Evolutionary conservation across 2,888 invertebrate genomes (phyloP).

Genomic region (Dermolepida albohirtum): DNA sequence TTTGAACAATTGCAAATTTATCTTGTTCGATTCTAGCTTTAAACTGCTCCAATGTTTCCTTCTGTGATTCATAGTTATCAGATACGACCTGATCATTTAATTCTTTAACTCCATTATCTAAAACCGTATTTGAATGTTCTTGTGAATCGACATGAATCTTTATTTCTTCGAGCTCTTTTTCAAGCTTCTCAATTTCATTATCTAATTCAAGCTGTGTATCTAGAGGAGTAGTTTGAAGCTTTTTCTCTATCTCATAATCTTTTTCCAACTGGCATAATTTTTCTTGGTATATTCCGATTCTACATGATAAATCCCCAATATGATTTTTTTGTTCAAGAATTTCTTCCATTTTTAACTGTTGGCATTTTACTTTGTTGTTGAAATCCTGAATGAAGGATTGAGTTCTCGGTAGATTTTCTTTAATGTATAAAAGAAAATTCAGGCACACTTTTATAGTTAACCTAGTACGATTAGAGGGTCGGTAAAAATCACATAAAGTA

Average conservation of each 20-base stretch:
- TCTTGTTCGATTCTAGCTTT: slow-evolving; percentile 3
- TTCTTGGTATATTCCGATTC: too few relatives aligned
- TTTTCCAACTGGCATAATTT: too few relatives aligned
- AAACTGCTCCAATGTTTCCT: slow-evolving; percentile 3
- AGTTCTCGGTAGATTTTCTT: slow-evolving; percentile 10
- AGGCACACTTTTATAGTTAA: slow-evolving; percentile 19
- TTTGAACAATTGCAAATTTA: neutral
- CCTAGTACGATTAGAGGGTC: slow-evolving; percentile 17
- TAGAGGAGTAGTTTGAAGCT: too few relatives aligned
- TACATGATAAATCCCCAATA: too few relatives aligned
- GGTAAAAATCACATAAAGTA: slow-evolving; percentile 21
- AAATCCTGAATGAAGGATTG: neutral
- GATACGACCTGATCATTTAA: slow-evolving; percentile 7
- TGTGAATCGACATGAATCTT: neutral
- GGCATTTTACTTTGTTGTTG: neutral
- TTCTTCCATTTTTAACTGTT: too few relatives aligned
- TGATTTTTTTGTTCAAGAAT: too few relatives aligned
- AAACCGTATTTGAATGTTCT: neutral
- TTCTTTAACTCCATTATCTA: slow-evolving; percentile 1
- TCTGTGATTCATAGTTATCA: slow-evolving; percentile 9
- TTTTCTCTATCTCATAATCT: too few relatives aligned
- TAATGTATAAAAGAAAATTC: slow-evolving; percentile 15
- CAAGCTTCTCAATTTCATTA: too few relatives aligned
- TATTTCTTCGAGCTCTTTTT: too few relatives aligned
- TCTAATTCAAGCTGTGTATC: too few relatives aligned